Base-by-base conservation (phyloP, 2,888 invertebrate genomes). In the Notodonta dromedarius region DNA sequence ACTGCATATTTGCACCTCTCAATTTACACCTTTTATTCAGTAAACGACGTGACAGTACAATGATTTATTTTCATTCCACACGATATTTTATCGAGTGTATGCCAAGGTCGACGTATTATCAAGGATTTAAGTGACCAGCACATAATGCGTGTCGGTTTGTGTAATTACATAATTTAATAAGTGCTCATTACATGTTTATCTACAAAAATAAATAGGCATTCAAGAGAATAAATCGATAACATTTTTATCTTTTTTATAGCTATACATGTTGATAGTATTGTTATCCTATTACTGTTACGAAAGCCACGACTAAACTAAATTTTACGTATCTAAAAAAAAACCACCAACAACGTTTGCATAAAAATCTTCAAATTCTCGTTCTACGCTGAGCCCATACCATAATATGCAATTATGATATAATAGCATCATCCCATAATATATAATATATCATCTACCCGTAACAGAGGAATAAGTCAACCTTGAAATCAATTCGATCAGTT, bases 21-120 rank as follows among this genome's bases (percentile, higher is more conserved):
- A 56, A 72, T 73, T 65, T 61, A 35, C 65, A 66, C 59, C 16
- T 59, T 53, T 64, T 58, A 62, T 58, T 44, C 61, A 55, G 35
- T 55, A 46, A 16, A 62, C 35, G 40, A 52, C 32, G 35, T 35
- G 35, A 35, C 35, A 35, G 35, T 13, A 44, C 4, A 50, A 8
- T 16, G 50, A 50, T 50, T 50, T 50, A 50, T 50, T 16, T 50
- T 50, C n/a, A 50, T 16, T 50, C 16, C 16, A 9, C 50, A 12
- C 50, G 9, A 50, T 50, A 50, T 50, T 16, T 16, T 50, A 50
- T 50, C 50, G 50, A 50, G 16, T 50, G 50, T 50, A 11, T 50
- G 50, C 50, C 50, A 50, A 50, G 50, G 50, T 50, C 50, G 16
- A 11, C 8, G 50, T 50, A 50, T 50, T 16, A 50, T 50, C 50